Evolutionary conservation across 1,140 invertebrate species (phyloP).

Genomic region (Drosophila parvula): DNA sequence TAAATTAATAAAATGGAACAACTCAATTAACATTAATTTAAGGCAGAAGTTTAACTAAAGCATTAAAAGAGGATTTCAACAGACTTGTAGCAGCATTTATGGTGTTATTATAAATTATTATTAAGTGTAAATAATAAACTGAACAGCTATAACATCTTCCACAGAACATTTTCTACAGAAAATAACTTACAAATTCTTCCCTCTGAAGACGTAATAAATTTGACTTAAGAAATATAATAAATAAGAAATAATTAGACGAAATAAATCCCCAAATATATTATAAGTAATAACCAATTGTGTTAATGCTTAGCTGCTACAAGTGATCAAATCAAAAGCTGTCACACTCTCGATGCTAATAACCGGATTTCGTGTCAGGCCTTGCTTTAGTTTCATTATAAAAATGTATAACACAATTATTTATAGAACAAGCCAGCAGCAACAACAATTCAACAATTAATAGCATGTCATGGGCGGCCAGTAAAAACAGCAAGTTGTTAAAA

Average conservation of each 20-base stretch:
- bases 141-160: not conserved
- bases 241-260: not conserved
- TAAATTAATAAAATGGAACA: not conserved
- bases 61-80: not conserved
- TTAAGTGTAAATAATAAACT: not conserved
- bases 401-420: slow-evolving; percentile 43
- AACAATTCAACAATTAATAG: slow-evolving; percentile 35
- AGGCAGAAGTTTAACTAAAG: too few relatives aligned
- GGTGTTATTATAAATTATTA: too few relatives aligned
- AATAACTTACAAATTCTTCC: not conserved
- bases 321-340: slow-evolving; percentile 48
- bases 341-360: slow-evolving; percentile 49
- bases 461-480: slow-evolving; percentile 34
- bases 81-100: too few relatives aligned
- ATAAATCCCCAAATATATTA: slow-evolving; percentile 14
- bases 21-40: not conserved
- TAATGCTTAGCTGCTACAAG: slow-evolving; percentile 24
- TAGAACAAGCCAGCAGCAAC: slow-evolving; percentile 11
- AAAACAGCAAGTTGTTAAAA: slow-evolving; percentile 15
- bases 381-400: slow-evolving; percentile 49
- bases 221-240: not conserved
- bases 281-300: slow-evolving; percentile 27
- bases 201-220: not conserved
- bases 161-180: too few relatives aligned
- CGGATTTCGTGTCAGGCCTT: slow-evolving; percentile 61